These are phyloP conservation scores for Taurulus bubalis DNA, from an alignment of 2,113 vertebrate genomes.

Conservation along the genomic window DNA sequence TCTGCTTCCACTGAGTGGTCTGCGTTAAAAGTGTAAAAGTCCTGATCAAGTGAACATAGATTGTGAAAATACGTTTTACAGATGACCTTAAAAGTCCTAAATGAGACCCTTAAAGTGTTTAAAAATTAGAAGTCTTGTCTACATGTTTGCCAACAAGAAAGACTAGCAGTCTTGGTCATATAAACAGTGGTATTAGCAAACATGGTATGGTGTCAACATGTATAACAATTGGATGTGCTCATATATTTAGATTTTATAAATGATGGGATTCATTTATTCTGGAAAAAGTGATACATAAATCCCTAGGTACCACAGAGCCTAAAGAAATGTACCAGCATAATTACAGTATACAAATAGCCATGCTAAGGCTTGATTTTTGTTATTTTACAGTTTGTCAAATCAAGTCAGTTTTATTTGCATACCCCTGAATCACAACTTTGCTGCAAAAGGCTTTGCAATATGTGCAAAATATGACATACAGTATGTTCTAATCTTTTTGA, in stretches of 20 bases:
- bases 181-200: neutral
- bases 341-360: neutral
- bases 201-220: neutral
- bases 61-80: neutral
- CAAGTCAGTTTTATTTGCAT: neutral
- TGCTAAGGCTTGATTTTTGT: neutral
- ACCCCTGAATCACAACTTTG: neutral
- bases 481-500: neutral
- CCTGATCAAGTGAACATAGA: neutral
- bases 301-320: neutral
- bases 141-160: neutral
- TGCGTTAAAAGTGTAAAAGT: neutral
- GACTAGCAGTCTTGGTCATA: neutral
- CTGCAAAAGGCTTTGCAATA: neutral
- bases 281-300: neutral
- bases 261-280: neutral
- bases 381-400: neutral
- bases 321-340: neutral
- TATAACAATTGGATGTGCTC: neutral
- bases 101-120: neutral
- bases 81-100: neutral
- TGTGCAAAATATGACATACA: neutral
- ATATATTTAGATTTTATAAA: neutral
- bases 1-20: slow-evolving; percentile 7
- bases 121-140: neutral